Evolutionary conservation across 1,140 invertebrate species (phyloP), one percentile per base, ranked within the genome.

Genomic region (Heliconius himera): DNA sequence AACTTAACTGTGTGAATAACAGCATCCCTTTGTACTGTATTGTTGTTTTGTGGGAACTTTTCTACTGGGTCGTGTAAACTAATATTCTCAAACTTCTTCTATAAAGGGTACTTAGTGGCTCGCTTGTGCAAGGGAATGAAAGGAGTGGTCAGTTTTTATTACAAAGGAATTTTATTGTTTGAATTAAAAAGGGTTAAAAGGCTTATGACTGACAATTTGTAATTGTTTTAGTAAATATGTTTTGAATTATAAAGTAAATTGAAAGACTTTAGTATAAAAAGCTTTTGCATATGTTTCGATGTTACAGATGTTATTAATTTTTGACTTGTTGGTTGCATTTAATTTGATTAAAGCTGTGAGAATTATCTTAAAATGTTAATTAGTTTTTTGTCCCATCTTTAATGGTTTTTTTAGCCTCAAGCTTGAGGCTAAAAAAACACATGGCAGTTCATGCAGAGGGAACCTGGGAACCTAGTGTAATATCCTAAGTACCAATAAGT

Each of bases 1-100:
- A 83, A 92, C 88, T 93, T 92, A 94, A 93, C 91, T 94, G 93
- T 93, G 93, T 94, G 93, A 94, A 94, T 90, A 93, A 93, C 91
- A 93, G 91, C 93, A 93, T 94, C 93, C 91, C 88, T 91, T 94
- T 94, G 89, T 94, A 54, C 9, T 56, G 80, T 76, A 92, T 94
- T 93, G 93, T 93, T 79, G 90, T 90, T 89, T 90, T 93, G 92
- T 94, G 93, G 91, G 93, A 94, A 94, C 82, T 70, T 85, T 83
- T 89, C 81, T 80, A 84, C 79, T 87, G 88, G 92, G 89, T 91
- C 88, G 90, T 79, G 76, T 70, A 79, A 78, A 78, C 76, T 73
- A 77, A 77, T 74, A 75, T 75, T 75, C 85, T 80, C 88, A 88
- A 91, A 88, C 86, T 78, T 56, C 88, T 87, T 88, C 85, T 91